These are phyloP conservation scores for Danio rerio DNA, from an alignment of 2,113 vertebrate species.

Conservation along the genomic window DNA sequence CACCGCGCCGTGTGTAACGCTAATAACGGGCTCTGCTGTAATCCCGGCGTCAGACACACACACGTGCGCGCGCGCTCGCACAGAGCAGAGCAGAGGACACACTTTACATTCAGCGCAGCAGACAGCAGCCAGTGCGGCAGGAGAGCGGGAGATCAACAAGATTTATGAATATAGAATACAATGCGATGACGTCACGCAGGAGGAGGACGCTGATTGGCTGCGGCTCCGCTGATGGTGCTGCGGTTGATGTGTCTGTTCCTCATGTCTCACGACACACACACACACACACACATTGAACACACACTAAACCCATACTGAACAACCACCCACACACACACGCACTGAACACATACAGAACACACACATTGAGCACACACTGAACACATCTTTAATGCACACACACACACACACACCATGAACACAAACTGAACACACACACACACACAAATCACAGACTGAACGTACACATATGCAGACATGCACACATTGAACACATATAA, in stretches of 20 bases:
- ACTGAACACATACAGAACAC: background rate
- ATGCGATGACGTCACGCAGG: background rate
- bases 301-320: conserved; percentile 1
- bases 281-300: background rate
- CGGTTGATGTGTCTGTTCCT: conserved; percentile 16
- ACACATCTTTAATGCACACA: too few relatives aligned
- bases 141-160: conserved; percentile 16
- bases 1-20: background rate
- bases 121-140: background rate
- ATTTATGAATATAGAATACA: conserved; percentile 40
- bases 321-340: background rate
- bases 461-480: too few relatives aligned
- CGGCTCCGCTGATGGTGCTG: conserved; percentile 15
- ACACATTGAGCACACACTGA: too few relatives aligned
- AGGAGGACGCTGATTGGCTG: background rate
- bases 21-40: background rate
- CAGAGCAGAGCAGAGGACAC: background rate
- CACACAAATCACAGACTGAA: too few relatives aligned
- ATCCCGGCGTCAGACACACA: background rate
- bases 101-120: conserved; percentile 10
- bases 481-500: too few relatives aligned
- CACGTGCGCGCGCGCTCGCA: too few relatives aligned
- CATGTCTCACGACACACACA: background rate
- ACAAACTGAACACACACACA: too few relatives aligned
- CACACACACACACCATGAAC: too few relatives aligned